Evolutionary conservation across 2,113 vertebrate species (phyloP).

Genomic region (Poecile atricapillus): DNA sequence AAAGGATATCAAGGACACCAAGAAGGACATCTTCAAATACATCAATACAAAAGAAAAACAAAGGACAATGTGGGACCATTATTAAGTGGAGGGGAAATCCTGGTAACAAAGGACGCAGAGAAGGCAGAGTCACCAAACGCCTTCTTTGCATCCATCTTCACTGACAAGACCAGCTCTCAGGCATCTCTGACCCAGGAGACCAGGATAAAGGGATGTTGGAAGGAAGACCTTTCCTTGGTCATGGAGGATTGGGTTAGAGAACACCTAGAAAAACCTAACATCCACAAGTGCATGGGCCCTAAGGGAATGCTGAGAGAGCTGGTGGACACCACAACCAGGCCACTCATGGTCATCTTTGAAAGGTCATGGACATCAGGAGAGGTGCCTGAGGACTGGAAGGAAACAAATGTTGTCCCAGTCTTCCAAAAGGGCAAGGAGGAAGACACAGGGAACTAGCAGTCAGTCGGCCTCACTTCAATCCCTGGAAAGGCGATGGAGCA

Average conservation of each 20-base stretch:
- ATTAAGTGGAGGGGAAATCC: background rate
- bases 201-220: background rate
- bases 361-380: too few species aligned
- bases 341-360: background rate
- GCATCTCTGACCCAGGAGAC: background rate
- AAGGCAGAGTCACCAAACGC: background rate
- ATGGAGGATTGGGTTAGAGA: background rate
- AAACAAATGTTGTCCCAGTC: background rate
- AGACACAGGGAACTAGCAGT: rapidly evolving
- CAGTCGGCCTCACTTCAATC: background rate
- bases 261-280: background rate
- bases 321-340: background rate
- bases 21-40: background rate
- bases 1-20: background rate
- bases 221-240: background rate
- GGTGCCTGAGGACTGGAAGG: background rate
- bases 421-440: background rate
- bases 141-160: background rate
- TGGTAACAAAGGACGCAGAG: background rate
- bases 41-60: background rate
- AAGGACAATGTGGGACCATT: background rate
- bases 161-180: background rate
- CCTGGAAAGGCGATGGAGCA: background rate
- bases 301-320: background rate
- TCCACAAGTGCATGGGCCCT: background rate